These are phyloP conservation scores for Saturnia japonica DNA, from an alignment of 2,888 invertebrate genomes.

Conservation along the genomic window DNA sequence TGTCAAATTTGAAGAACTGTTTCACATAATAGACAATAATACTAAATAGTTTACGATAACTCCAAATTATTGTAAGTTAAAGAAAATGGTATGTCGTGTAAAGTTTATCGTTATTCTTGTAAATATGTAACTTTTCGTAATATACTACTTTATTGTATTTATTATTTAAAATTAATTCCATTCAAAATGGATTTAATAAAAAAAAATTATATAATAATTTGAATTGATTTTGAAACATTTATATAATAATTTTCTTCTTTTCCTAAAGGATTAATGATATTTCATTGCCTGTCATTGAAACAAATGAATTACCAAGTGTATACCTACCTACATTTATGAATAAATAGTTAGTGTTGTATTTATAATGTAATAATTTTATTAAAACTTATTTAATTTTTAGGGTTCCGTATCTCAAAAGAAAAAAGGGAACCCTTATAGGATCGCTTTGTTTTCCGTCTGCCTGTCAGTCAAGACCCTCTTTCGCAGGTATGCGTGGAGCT, in stretches of 20 bases:
- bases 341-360: neutral
- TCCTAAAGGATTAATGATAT: neutral
- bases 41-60: slow-evolving; percentile 21
- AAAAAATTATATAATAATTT: slow-evolving; percentile 4
- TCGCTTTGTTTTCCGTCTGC: no score
- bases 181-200: slow-evolving; percentile 25
- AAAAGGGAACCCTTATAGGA: no score
- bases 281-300: neutral
- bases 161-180: slow-evolving; percentile 22
- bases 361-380: neutral
- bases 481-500: no score
- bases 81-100: neutral
- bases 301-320: neutral
- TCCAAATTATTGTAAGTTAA: slow-evolving; percentile 16
- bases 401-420: no score
- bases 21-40: slow-evolving; percentile 17
- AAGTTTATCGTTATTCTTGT: slow-evolving; percentile 27
- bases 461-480: no score
- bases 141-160: no score
- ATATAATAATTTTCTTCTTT: neutral
- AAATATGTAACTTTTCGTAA: slow-evolving; percentile 25
- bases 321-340: neutral
- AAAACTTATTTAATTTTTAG: neutral
- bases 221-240: neutral
- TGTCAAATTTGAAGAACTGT: neutral